phyloP scores from a whole-genome alignment of 2,113 vertebrate genomes.

The Eleginops maclovinus region DNA sequence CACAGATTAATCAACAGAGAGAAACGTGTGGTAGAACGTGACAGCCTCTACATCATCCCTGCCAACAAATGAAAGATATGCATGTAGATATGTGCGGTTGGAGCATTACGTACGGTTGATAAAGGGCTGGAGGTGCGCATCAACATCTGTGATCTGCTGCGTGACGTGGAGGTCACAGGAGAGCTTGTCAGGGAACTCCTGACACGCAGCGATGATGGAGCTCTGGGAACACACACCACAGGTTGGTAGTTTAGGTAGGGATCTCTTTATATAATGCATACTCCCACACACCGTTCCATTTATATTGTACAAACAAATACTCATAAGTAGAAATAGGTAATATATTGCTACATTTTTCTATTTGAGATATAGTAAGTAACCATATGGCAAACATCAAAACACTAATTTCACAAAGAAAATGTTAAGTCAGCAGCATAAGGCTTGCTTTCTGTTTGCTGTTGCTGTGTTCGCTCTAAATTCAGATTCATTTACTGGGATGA shows the following conservation, averaged over 20 bases:
- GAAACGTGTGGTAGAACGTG: constrained; percentile 28
- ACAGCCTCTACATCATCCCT: constrained; percentile 39
- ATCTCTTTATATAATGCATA: background rate
- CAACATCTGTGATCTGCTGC: constrained; percentile 85
- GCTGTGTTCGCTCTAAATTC: too few species aligned
- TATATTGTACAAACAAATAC: background rate
- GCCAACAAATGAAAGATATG: constrained; percentile 13
- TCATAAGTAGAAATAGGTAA: too few species aligned
- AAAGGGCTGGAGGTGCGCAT: constrained; percentile 85
- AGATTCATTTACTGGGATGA: too few species aligned
- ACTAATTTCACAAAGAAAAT: too few species aligned
- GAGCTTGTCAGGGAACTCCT: constrained; percentile 89
- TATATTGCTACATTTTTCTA: too few species aligned
- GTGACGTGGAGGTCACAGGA: constrained; percentile 91
- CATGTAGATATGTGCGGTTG: background rate
- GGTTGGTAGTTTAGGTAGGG: background rate
- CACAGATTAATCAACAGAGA: constrained; percentile 52
- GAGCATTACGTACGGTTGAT: constrained; percentile 83
- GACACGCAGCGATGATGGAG: constrained; percentile 87
- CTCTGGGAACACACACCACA: constrained; percentile 71
- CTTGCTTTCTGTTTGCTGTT: too few species aligned
- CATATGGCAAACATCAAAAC: too few species aligned
- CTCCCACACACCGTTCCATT: background rate
- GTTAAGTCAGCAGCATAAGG: too few species aligned
- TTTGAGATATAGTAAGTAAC: too few species aligned